Evolutionary conservation across 2,888 invertebrate genomes (phyloP), one percentile per base, ranked within the genome.

Genomic region (Nephrotoma appendiculata): DNA sequence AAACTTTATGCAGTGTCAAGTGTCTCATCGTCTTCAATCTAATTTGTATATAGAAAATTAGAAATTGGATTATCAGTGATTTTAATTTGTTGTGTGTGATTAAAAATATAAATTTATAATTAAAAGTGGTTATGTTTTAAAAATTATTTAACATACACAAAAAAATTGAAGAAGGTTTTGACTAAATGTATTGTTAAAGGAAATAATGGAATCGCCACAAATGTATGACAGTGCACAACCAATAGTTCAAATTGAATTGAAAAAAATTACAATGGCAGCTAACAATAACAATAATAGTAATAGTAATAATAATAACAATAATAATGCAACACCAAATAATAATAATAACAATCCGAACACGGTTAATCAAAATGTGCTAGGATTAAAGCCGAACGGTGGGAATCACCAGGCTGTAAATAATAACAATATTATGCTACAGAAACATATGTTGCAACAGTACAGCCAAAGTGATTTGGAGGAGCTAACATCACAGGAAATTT

Each of bases 401-500:
- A 89, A 87, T 87, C 88, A 88, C 87, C 88, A 87, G 86, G 88
- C 88, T 83, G 89, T 88, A 84, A 88, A 88, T 12, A 88, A 88
- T 86, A 91, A 90, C 43, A 90, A 90, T 87, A 94, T 90, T 92
- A 93, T 91, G 93, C 92, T 91, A 92, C 94, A 90, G 91, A 93
- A 89, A 92, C 93, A 88, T 92, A 93, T 96, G 89, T 93, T 95
- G 89, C 94, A 96, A 87, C 94, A 94, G 89, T 96, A 95, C 91
- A 94, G 95, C 88, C 96, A 96, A 87, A 95, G 95, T 88, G 97
- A 98, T 90, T 92, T 98, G 88, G 96, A 96, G 90, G 98, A 98
- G 91, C 94, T 98, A 90, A 97, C 97, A 91, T 96, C 96, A 87
- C 97, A 97, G 89, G 98, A 98, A 92, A 97, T 98, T 91, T 97